phyloP scores from a whole-genome alignment of 1,140 invertebrate species.

The Nilaparvata lugens region DNA sequence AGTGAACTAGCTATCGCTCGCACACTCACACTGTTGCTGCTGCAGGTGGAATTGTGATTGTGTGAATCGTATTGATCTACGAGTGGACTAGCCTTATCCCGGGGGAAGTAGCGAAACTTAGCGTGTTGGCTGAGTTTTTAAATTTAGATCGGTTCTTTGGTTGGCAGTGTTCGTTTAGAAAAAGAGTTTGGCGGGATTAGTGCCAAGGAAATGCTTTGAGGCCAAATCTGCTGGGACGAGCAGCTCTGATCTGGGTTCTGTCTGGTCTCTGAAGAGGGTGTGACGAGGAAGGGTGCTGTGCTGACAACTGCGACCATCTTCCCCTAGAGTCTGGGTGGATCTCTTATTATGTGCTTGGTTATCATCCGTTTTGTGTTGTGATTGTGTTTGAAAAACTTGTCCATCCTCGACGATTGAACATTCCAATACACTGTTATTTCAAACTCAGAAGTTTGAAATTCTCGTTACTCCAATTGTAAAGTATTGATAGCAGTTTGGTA shows the following conservation, averaged over 20 bases:
- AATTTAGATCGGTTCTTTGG: conserved; percentile 11
- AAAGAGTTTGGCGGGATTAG: conserved; percentile 15
- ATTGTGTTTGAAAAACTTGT: too few relatives aligned
- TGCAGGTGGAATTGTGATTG: background rate
- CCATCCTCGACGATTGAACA: background rate
- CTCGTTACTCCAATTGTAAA: too few relatives aligned
- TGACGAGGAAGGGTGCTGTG: background rate
- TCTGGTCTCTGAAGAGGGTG: conserved; percentile 9
- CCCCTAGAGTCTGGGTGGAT: background rate
- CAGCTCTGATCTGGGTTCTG: conserved; percentile 5
- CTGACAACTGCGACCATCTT: background rate
- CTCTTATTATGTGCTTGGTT: background rate
- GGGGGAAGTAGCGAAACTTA: conserved; percentile 7
- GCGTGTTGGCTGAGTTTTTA: conserved; percentile 10
- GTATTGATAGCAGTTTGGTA: too few relatives aligned
- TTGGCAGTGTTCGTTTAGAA: conserved; percentile 5
- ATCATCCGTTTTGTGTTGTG: too few relatives aligned
- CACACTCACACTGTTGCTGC: conserved; percentile 6
- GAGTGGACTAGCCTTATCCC: conserved; percentile 7
- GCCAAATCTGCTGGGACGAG: conserved; percentile 1
- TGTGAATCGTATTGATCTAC: conserved; percentile 11
- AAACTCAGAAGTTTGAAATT: too few relatives aligned
- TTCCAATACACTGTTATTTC: background rate
- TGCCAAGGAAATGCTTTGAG: conserved; percentile 16
- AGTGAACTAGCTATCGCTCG: too few relatives aligned